Evolutionary conservation across 2,113 vertebrate species (phyloP).

Genomic region (Labeo rohita): DNA sequence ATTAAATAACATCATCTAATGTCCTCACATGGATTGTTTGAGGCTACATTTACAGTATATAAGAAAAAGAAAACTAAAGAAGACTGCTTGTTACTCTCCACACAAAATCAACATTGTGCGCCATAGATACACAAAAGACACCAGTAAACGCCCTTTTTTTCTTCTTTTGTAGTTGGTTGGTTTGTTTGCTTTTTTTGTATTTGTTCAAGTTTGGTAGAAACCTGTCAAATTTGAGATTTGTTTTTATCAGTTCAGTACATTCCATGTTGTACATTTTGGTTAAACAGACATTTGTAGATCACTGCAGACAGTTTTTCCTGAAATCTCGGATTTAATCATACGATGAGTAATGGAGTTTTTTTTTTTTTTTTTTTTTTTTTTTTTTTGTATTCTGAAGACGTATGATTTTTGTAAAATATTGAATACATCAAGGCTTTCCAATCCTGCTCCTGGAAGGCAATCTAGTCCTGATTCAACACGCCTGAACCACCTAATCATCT

Average conservation of each 20-base stretch:
- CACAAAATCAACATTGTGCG: constrained; percentile 50
- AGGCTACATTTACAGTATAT: constrained; percentile 51
- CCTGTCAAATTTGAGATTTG: constrained; percentile 10
- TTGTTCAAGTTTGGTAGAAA: constrained; percentile 47
- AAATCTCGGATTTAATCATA: background rate
- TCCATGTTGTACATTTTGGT: constrained; percentile 44
- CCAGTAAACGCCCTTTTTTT: constrained; percentile 38
- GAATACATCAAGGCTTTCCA: background rate
- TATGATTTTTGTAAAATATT: background rate
- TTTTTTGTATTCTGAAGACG: background rate
- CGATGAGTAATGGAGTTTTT: background rate
- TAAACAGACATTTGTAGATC: constrained; percentile 29
- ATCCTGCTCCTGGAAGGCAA: background rate
- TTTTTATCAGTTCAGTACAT: constrained; percentile 28
- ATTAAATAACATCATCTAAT: constrained; percentile 30
- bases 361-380: background rate
- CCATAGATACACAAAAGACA: constrained; percentile 57
- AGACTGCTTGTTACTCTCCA: constrained; percentile 43
- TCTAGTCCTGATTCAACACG: background rate
- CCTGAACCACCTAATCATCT: background rate
- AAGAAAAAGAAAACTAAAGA: constrained; percentile 51
- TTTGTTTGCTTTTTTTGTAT: background rate
- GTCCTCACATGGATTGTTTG: constrained; percentile 39
- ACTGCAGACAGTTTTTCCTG: background rate
- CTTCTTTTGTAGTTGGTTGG: background rate